Percentiles rank a stretch among this genome's conserved stretches.
These are phyloP conservation scores for Resseliella maxima DNA, from an alignment of 2,888 invertebrate species.

Conservation along the genomic window DNA sequence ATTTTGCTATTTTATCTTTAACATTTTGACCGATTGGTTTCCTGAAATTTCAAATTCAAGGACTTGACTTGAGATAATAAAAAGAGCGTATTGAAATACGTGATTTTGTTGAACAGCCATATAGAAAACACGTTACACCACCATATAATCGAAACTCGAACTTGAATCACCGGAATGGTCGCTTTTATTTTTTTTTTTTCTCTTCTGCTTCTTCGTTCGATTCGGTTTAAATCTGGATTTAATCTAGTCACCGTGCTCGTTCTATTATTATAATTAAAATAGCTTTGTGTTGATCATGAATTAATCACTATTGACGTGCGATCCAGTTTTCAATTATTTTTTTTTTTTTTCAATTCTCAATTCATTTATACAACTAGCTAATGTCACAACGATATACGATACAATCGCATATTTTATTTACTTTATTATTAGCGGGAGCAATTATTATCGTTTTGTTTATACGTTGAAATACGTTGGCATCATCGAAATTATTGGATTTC, in stretches of 20 bases:
- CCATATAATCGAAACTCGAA: neutral
- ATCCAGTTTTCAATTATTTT: slow-evolving; percentile 48
- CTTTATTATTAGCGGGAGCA: neutral
- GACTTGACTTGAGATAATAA: neutral
- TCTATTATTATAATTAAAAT: neutral
- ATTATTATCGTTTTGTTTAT: neutral
- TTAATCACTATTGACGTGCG: neutral
- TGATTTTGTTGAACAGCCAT: too few species aligned
- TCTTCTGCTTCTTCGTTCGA: neutral
- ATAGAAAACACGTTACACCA: neutral
- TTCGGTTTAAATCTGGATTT: neutral
- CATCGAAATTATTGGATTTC: neutral
- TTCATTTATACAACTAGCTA: neutral
- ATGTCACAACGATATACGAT: neutral
- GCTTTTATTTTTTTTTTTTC: neutral
- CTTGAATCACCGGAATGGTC: neutral
- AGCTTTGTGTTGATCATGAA: neutral
- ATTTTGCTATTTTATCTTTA: neutral
- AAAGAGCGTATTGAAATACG: neutral
- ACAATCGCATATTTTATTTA: too few species aligned
- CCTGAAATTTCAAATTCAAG: neutral
- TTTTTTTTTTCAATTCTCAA: neutral
- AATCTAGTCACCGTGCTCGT: neutral
- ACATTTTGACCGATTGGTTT: neutral
- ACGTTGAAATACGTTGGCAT: neutral